Conservation (phyloP, 2,888 invertebrate genomes). For the Aphelenchoides bicaudatus region DNA sequence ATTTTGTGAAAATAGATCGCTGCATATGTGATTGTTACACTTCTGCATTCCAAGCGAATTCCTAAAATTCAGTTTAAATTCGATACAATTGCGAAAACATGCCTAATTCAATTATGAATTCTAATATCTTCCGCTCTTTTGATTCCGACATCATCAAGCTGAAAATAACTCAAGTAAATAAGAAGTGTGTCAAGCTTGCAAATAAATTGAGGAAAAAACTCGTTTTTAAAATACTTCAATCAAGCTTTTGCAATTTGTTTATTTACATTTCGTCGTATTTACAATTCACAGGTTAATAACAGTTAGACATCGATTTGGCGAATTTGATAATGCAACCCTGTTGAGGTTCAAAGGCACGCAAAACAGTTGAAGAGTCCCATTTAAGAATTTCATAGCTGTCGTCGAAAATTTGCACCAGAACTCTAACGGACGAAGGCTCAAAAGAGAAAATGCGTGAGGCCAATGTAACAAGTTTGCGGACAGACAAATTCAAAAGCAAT, state of each 20-base stretch:
- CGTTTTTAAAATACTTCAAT: background rate
- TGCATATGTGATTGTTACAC: conserved; percentile 12
- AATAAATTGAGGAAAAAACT: background rate
- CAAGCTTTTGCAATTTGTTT: no score
- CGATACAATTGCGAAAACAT: conserved; percentile 1
- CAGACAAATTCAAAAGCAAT: background rate
- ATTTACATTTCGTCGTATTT: no score
- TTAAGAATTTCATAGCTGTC: conserved; percentile 12
- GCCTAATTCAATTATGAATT: conserved; percentile 12
- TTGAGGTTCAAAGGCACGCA: conserved; percentile 12
- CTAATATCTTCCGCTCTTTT: conserved; percentile 6
- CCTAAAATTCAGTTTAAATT: background rate
- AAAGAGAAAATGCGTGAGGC: conserved; percentile 18
- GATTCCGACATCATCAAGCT: background rate
- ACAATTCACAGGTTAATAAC: no score
- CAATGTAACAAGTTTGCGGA: conserved; percentile 10
- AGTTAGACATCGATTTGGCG: no score
- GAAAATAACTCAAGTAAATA: no score
- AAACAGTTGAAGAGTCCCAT: conserved; percentile 14
- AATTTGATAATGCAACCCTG: background rate
- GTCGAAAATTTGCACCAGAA: conserved; percentile 1
- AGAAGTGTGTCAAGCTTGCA: background rate
- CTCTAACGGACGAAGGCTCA: background rate
- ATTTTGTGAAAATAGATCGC: conserved; percentile 14
- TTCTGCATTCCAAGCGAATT: conserved; percentile 13